phyloP scores from a whole-genome alignment of 1,140 invertebrate genomes.

The Bombus difficillimus region DNA sequence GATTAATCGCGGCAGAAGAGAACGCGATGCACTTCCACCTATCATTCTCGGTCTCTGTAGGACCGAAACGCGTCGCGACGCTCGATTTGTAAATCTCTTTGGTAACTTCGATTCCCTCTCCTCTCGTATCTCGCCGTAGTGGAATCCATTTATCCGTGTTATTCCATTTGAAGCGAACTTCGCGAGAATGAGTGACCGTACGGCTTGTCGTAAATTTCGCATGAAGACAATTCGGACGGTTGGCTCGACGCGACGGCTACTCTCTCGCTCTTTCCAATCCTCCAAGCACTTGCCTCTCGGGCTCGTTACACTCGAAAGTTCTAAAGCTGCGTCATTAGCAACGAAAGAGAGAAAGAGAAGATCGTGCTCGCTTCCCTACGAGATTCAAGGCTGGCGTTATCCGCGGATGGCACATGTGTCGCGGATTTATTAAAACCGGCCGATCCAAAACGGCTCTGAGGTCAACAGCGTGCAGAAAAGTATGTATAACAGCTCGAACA shows the following conservation, averaged over 20 bases:
- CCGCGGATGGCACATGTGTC: background rate
- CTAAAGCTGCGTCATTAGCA: slow-evolving; percentile 36
- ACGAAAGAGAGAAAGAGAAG: background rate
- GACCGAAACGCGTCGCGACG: slow-evolving; percentile 7
- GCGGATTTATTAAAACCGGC: slow-evolving; percentile 39
- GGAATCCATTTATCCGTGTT: slow-evolving; percentile 37
- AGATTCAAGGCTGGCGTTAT: slow-evolving; percentile 44
- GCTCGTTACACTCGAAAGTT: slow-evolving; percentile 33
- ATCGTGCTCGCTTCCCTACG: background rate
- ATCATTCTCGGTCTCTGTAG: background rate
- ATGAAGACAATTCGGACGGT: slow-evolving; percentile 39
- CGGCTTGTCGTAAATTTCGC: slow-evolving; percentile 42
- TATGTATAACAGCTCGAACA: background rate
- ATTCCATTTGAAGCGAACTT: background rate
- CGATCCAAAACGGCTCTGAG: background rate
- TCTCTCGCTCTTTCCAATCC: background rate
- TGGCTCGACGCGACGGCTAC: background rate
- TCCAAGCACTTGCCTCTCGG: too few relatives aligned
- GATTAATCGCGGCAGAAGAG: background rate
- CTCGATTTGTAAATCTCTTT: slow-evolving; percentile 19
- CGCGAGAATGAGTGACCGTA: background rate
- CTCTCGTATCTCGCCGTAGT: background rate
- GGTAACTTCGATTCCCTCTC: background rate
- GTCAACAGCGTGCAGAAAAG: background rate
- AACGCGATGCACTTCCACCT: background rate